Evolutionary conservation across 2,888 invertebrate species (phyloP).

Genomic region (Sinelater perroti): DNA sequence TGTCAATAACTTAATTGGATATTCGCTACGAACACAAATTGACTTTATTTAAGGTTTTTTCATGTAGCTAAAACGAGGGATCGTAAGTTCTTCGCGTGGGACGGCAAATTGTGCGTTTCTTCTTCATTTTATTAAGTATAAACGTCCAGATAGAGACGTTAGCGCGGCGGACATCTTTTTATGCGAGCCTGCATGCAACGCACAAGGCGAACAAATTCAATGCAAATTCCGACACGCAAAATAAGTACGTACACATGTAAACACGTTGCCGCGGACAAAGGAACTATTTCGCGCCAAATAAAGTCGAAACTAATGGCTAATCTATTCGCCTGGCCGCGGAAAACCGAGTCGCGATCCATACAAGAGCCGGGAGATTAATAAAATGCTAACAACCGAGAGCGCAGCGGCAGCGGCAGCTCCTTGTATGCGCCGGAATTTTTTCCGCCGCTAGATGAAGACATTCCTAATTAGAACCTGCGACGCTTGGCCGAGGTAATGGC

Average conservation of each 20-base stretch:
- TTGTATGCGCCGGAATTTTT: background rate
- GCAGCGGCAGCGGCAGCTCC: background rate
- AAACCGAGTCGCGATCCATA: too few species aligned
- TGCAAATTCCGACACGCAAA: slow-evolving; percentile 42
- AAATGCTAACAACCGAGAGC: too few species aligned
- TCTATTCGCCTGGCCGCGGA: slow-evolving; percentile 31
- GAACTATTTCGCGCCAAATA: slow-evolving; percentile 35
- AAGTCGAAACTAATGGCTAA: slow-evolving; percentile 34
- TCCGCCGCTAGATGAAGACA: background rate
- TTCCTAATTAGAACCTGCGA: slow-evolving; percentile 8
- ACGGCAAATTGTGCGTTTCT: slow-evolving; percentile 13
- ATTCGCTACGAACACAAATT: too few species aligned
- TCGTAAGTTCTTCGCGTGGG: too few species aligned
- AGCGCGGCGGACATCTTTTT: slow-evolving; percentile 17
- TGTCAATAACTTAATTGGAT: too few species aligned
- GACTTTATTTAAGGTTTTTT: too few species aligned
- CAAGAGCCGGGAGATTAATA: too few species aligned
- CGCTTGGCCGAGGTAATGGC: background rate
- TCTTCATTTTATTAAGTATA: slow-evolving; percentile 7
- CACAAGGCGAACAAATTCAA: slow-evolving; percentile 41
- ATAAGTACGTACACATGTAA: slow-evolving; percentile 39
- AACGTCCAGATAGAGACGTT: slow-evolving; percentile 20
- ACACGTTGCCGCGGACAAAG: slow-evolving; percentile 35
- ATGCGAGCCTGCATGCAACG: slow-evolving; percentile 8
- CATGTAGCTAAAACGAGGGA: too few species aligned